Conservation (phyloP, 2,888 invertebrate genomes). For the Nebria salina region DNA sequence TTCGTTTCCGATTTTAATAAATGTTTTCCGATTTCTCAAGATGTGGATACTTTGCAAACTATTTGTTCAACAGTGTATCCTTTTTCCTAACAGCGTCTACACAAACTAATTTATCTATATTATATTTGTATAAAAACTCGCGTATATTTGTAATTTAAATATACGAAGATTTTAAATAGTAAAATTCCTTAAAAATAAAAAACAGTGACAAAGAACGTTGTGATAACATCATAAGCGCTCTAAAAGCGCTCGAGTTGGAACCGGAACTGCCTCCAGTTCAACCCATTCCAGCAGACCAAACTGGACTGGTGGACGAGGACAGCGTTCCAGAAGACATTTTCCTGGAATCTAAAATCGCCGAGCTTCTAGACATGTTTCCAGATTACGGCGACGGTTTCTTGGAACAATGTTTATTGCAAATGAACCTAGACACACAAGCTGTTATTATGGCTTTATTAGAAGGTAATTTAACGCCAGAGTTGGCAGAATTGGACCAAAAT, state of each 20-base stretch:
- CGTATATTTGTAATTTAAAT: too few relatives aligned
- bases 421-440: conserved; percentile 76
- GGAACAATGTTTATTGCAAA: conserved; percentile 79
- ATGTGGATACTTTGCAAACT: conserved; percentile 26
- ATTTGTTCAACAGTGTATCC: conserved; percentile 40
- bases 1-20: conserved; percentile 61
- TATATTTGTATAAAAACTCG: too few relatives aligned
- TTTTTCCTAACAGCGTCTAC: neutral
- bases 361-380: conserved; percentile 72
- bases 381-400: conserved; percentile 76
- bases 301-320: conserved; percentile 10
- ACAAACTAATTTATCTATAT: too few relatives aligned
- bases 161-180: neutral
- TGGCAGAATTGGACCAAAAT: conserved; percentile 61
- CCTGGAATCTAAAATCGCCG: conserved; percentile 55
- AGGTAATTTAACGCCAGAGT: conserved; percentile 69
- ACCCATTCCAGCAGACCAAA: neutral
- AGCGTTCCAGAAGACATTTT: conserved; percentile 33
- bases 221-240: conserved; percentile 14
- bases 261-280: neutral
- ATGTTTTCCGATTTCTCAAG: conserved; percentile 50
- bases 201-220: conserved; percentile 28
- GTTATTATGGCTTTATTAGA: conserved; percentile 88
- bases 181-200: conserved; percentile 7
- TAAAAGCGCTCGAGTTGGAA: conserved; percentile 3